These are phyloP conservation scores for Anthopleura xanthogrammica DNA, from an alignment of 92 coral and sea anemone species.

Conservation along the genomic window DNA sequence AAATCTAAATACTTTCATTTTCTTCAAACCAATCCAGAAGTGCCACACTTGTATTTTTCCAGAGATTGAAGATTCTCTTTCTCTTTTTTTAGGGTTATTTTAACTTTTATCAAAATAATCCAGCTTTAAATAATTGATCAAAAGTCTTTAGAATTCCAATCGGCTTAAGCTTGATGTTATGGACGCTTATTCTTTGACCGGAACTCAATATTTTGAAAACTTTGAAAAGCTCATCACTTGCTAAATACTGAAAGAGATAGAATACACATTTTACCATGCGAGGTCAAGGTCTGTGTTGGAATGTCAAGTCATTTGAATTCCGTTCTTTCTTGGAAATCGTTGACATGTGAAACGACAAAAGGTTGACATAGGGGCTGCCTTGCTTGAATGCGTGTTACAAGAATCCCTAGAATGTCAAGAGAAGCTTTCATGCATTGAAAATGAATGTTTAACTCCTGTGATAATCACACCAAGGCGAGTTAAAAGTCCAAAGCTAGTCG, in stretches of 20 bases:
- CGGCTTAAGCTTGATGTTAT: background rate
- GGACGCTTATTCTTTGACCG: too few species aligned
- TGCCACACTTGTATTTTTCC: background rate
- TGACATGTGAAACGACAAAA: background rate
- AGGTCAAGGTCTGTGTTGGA: background rate
- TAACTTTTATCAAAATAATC: background rate
- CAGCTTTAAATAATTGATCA: background rate
- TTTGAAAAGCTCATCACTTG: background rate
- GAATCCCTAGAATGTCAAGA: background rate
- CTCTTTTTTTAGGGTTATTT: background rate
- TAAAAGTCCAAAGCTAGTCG: background rate
- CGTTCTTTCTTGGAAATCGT: background rate
- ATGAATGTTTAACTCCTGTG: background rate
- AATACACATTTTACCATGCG: background rate
- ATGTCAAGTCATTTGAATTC: background rate
- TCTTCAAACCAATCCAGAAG: too few species aligned
- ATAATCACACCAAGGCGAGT: background rate
- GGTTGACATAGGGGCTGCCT: background rate
- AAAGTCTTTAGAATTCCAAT: background rate
- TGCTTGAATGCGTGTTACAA: background rate
- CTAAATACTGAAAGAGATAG: background rate
- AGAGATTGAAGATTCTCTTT: background rate
- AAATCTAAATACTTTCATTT: too few species aligned
- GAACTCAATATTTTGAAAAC: background rate
- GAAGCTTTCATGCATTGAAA: slow-evolving; percentile 23